Percentiles rank a stretch among this genome's conserved stretches.
phyloP scores from a whole-genome alignment of 1,140 invertebrate genomes.

The Papilio machaon region DNA sequence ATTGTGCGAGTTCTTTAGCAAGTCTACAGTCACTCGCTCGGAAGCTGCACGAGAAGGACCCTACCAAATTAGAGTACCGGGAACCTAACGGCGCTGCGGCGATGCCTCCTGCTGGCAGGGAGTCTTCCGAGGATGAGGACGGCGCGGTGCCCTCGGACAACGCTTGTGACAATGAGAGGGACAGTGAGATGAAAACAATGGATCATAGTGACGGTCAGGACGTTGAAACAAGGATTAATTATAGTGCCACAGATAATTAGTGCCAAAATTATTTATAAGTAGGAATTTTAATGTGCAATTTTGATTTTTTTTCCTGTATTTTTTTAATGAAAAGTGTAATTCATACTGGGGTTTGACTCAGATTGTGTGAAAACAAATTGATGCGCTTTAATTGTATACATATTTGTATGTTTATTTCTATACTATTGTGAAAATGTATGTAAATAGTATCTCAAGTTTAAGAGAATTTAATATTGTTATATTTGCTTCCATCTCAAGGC shows the following conservation, averaged over 20 bases:
- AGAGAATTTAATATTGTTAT: conserved; percentile 76
- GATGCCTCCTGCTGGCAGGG: conserved; percentile 57
- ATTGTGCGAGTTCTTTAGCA: conserved; percentile 95
- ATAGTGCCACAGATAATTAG: conserved; percentile 83
- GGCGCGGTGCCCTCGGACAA: conserved; percentile 57
- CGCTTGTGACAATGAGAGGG: conserved; percentile 66
- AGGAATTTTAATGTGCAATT: conserved; percentile 82
- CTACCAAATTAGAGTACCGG: conserved; percentile 86
- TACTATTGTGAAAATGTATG: conserved; percentile 66
- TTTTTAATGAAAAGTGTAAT: conserved; percentile 77
- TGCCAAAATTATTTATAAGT: conserved; percentile 82
- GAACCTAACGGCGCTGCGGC: conserved; percentile 69
- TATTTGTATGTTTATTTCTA: conserved; percentile 68
- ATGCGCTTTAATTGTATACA: conserved; percentile 79
- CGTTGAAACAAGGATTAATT: conserved; percentile 75
- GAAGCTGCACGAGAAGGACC: conserved; percentile 92
- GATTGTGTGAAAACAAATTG: conserved; percentile 75
- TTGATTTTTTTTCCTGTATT: conserved; percentile 80
- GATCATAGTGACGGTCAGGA: conserved; percentile 73
- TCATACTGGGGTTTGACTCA: conserved; percentile 71
- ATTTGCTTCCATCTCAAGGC: conserved; percentile 78
- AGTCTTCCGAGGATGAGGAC: conserved; percentile 78
- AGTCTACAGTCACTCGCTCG: conserved; percentile 91
- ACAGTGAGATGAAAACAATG: conserved; percentile 73
- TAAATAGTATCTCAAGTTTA: conserved; percentile 73